These are phyloP conservation scores for Crossoptilon crossoptilon DNA, from an alignment of 2,797 vertebrate genomes.

Conservation along the genomic window DNA sequence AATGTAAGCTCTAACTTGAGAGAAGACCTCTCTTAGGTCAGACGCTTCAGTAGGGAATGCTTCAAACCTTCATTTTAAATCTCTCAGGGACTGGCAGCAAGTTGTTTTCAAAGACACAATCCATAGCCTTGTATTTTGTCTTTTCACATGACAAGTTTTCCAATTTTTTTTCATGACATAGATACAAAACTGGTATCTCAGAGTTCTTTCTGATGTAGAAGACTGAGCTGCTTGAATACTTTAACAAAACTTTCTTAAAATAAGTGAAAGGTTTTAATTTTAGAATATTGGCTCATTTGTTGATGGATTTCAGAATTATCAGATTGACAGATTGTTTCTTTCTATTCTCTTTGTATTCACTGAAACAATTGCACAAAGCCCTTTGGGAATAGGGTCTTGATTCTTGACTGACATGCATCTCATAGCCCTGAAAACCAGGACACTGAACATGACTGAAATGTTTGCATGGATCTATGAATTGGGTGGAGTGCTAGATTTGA, in stretches of 20 bases:
- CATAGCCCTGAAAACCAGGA: not conserved
- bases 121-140: not conserved
- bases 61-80: slow-evolving; percentile 14
- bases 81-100: not conserved
- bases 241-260: not conserved
- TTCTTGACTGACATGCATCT: not conserved
- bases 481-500: not conserved
- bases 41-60: not conserved
- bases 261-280: not conserved
- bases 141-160: not conserved
- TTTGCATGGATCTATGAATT: not conserved
- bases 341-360: not conserved
- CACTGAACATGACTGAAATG: not conserved
- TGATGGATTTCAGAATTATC: not conserved
- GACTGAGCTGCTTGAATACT: not conserved
- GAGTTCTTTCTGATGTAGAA: not conserved
- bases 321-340: not conserved
- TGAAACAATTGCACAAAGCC: not conserved
- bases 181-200: not conserved
- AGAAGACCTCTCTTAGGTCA: not conserved
- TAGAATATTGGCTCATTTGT: not conserved
- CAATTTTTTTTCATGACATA: not conserved
- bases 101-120: not conserved
- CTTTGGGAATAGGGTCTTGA: not conserved
- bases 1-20: not conserved